A percentile compares a stretch with the other conserved stretches of the same genome.
Conservation (phyloP, 2,113 vertebrate genomes). For the Pelecanoides urinatrix region DNA sequence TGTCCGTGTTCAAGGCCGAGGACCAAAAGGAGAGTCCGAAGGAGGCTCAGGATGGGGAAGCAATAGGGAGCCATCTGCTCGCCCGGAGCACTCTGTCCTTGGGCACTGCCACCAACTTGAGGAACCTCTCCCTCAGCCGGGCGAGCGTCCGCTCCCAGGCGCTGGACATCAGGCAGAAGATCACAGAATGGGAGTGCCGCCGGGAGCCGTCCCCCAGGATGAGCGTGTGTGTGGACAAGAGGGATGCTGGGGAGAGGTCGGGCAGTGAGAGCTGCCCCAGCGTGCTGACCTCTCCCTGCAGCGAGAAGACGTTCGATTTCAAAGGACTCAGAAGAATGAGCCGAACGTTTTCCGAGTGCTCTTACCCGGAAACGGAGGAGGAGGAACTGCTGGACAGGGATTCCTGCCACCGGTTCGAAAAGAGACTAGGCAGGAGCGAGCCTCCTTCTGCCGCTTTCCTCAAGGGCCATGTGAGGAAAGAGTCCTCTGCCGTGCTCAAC, state of each 20-base stretch:
- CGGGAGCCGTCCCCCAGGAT: slow-evolving; percentile 83
- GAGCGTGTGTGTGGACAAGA: slow-evolving; percentile 86
- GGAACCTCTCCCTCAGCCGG: slow-evolving; percentile 79
- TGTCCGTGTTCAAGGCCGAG: slow-evolving; percentile 80
- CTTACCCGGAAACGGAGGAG: slow-evolving; percentile 91
- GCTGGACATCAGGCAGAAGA: slow-evolving; percentile 89
- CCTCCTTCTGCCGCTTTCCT: slow-evolving; percentile 73
- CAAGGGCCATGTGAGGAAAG: slow-evolving; percentile 84
- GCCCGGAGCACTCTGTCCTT: slow-evolving; percentile 83
- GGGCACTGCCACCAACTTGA: slow-evolving; percentile 73
- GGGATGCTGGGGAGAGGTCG: slow-evolving; percentile 78
- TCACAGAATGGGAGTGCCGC: slow-evolving; percentile 96
- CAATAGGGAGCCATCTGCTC: slow-evolving; percentile 71
- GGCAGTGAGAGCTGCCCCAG: slow-evolving; percentile 91
- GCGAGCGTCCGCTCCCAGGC: slow-evolving; percentile 76
- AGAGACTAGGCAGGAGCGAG: slow-evolving; percentile 81
- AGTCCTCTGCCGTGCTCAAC: slow-evolving; percentile 92
- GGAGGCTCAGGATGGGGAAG: slow-evolving; percentile 65
- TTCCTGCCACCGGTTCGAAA: slow-evolving; percentile 82
- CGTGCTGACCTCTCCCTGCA: slow-evolving; percentile 88
- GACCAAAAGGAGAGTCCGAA: slow-evolving; percentile 74
- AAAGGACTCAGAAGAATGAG: slow-evolving; percentile 94
- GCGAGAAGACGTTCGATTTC: slow-evolving; percentile 93
- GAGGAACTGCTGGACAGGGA: slow-evolving; percentile 89
- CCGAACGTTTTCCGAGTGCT: slow-evolving; percentile 94